phyloP scores from a whole-genome alignment of 2,113 vertebrate species.

The Cranoglanis bouderius region DNA sequence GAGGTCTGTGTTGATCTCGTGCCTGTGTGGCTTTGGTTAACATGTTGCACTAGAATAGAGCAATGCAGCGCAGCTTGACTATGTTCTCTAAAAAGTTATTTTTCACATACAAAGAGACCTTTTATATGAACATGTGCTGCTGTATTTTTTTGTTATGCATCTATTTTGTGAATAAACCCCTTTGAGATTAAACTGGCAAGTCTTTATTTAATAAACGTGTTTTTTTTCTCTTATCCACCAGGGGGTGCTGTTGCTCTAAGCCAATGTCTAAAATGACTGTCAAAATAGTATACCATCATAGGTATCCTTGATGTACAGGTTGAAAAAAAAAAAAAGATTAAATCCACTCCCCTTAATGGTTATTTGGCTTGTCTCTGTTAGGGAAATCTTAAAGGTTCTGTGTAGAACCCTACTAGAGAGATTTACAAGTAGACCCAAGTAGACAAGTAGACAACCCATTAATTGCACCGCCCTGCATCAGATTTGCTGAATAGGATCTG shows the following conservation, averaged over 20 bases:
- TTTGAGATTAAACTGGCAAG: conserved; percentile 44
- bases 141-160: conserved; percentile 60
- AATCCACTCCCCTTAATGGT: neutral
- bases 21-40: conserved; percentile 55
- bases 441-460: no score
- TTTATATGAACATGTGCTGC: conserved; percentile 60
- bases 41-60: conserved; percentile 59
- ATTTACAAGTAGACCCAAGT: neutral
- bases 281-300: neutral
- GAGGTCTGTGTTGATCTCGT: conserved; percentile 47
- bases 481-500: no score
- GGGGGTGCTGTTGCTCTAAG: conserved; percentile 2
- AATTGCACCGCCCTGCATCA: no score
- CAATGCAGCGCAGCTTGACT: conserved; percentile 50
- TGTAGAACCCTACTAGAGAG: neutral
- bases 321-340: neutral
- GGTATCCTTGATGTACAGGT: neutral
- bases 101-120: conserved; percentile 56
- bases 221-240: neutral
- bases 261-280: neutral
- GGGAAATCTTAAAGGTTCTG: neutral
- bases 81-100: conserved; percentile 53
- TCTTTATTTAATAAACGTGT: neutral
- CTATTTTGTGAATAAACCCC: conserved; percentile 60
- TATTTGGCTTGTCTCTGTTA: neutral